phyloP scores from a whole-genome alignment of 2,113 vertebrate species.

The Hemibagrus wyckioides region DNA sequence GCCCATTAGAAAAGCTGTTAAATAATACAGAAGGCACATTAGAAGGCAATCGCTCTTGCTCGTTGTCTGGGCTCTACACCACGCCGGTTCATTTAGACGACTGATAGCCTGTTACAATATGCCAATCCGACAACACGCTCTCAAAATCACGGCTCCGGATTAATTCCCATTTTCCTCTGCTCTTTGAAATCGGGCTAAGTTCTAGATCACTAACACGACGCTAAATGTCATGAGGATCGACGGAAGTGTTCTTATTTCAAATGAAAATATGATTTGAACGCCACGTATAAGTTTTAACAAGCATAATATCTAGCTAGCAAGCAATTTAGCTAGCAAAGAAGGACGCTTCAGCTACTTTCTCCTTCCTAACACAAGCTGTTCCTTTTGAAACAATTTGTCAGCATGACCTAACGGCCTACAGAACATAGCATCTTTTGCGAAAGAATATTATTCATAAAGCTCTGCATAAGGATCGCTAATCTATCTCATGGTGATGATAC shows the following conservation, averaged over 20 bases:
- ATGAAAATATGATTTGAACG: not conserved
- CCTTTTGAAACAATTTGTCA: too few relatives aligned
- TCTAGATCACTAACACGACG: not conserved
- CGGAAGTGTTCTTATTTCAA: not conserved
- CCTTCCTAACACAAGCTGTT: not conserved
- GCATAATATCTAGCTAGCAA: not conserved
- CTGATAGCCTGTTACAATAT: slow-evolving; percentile 14
- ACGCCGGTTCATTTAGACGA: not conserved
- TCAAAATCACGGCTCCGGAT: not conserved
- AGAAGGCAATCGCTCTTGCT: slow-evolving; percentile 40
- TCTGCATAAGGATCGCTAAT: not conserved
- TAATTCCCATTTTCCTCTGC: not conserved
- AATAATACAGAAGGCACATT: slow-evolving; percentile 53
- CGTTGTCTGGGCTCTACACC: slow-evolving; percentile 14
- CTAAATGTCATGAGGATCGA: not conserved
- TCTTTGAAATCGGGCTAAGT: not conserved
- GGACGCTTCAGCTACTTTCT: not conserved
- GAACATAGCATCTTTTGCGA: not conserved
- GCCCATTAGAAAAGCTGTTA: slow-evolving; percentile 50
- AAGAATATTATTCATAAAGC: not conserved
- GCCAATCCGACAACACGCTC: slow-evolving; percentile 1
- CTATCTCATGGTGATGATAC: not conserved
- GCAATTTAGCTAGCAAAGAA: not conserved
- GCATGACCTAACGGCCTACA: not conserved
- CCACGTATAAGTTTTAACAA: not conserved